phyloP scores from a whole-genome alignment of 1,140 invertebrate species.

The Xylocopa sonorina region DNA sequence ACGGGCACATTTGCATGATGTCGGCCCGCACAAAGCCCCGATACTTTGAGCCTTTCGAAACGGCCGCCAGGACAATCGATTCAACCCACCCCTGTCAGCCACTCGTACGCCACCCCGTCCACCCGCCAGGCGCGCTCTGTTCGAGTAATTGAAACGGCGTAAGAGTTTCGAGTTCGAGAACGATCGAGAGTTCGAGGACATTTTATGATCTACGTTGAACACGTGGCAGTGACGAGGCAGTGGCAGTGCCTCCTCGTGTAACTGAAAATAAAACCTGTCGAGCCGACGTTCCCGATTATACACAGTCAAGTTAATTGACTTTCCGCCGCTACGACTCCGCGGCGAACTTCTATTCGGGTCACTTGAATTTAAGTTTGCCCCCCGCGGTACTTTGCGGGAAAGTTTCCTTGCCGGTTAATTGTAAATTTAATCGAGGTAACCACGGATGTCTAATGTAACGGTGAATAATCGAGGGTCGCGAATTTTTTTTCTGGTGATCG shows the following conservation, averaged over 20 bases:
- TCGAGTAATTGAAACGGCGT: slow-evolving; percentile 42
- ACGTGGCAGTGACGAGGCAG: slow-evolving; percentile 6
- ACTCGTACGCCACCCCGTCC: neutral
- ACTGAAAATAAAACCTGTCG: slow-evolving; percentile 38
- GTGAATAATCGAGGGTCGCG: too few species aligned
- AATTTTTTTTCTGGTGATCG: too few species aligned
- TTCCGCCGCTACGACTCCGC: too few species aligned
- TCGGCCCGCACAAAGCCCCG: slow-evolving; percentile 30
- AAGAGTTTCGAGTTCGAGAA: slow-evolving; percentile 31
- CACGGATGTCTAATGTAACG: too few species aligned
- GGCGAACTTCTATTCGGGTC: too few species aligned
- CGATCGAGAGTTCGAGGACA: too few species aligned
- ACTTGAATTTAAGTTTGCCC: too few species aligned
- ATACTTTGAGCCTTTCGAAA: slow-evolving; percentile 43
- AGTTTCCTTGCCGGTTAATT: too few species aligned
- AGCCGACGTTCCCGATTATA: too few species aligned
- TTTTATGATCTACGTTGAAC: slow-evolving; percentile 27
- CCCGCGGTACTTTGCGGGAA: too few species aligned
- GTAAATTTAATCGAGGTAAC: too few species aligned
- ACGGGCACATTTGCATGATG: slow-evolving; percentile 37
- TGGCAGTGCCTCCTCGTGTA: slow-evolving; percentile 20
- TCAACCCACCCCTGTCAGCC: neutral
- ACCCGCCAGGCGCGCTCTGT: neutral
- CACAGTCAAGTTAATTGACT: too few species aligned
- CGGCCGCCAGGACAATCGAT: slow-evolving; percentile 40